Conservation (phyloP, 2,113 vertebrate species). For the Chascanopsetta lugubris region DNA sequence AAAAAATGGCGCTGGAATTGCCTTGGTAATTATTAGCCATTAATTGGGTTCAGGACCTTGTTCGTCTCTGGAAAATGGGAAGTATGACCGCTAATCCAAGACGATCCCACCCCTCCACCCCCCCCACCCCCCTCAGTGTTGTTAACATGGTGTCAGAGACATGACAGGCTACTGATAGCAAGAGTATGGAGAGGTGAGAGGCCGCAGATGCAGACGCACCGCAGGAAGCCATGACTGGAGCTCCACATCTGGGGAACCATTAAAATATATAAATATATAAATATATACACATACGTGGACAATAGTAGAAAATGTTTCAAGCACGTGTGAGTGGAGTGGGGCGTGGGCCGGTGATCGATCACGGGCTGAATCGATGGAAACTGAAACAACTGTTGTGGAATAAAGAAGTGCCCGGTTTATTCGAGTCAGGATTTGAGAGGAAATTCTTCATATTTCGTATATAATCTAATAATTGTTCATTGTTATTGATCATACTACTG, state of each 20-base stretch:
- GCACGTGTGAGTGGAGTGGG: not conserved
- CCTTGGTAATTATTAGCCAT: slow-evolving; percentile 91
- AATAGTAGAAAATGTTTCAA: not conserved
- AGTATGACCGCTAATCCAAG: slow-evolving; percentile 83
- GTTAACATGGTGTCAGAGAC: slow-evolving; percentile 70
- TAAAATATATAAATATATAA: not conserved
- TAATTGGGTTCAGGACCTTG: slow-evolving; percentile 94
- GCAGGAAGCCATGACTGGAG: slow-evolving; percentile 21
- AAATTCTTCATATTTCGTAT: too few relatives aligned
- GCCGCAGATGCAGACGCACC: slow-evolving; percentile 21
- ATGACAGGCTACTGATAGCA: slow-evolving; percentile 41
- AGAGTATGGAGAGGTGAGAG: slow-evolving; percentile 54
- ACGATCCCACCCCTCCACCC: too few relatives aligned
- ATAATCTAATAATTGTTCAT: too few relatives aligned
- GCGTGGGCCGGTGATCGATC: not conserved
- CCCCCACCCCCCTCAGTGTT: too few relatives aligned
- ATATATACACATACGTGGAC: too few relatives aligned
- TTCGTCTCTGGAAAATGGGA: slow-evolving; percentile 84
- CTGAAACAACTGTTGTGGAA: too few relatives aligned
- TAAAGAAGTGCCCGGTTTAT: not conserved
- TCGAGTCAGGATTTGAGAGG: too few relatives aligned
- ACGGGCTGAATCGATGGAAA: not conserved
- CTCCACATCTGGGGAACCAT: slow-evolving; percentile 16
- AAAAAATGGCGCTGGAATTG: slow-evolving; percentile 66
- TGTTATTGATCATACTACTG: too few relatives aligned